These are phyloP conservation scores for Ophiothrix spiculata DNA, from an alignment of 35 echinoderm and acorn worm species.

Conservation along the genomic window DNA sequence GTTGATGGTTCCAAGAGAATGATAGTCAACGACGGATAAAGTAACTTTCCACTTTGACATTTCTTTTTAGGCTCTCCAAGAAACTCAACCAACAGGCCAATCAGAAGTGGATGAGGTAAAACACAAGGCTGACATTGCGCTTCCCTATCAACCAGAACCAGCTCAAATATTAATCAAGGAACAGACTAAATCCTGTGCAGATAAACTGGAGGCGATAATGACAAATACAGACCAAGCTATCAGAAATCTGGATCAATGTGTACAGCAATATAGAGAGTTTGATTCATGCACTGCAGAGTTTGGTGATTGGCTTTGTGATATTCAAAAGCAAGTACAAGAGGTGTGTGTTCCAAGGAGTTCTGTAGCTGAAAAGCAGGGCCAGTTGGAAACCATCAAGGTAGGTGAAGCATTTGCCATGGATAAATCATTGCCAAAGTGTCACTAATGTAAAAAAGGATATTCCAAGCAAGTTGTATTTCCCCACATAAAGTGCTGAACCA, in stretches of 20 bases:
- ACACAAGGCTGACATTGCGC: not conserved
- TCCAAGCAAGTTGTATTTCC: no score
- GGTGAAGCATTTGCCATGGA: no score
- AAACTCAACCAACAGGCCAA: not conserved
- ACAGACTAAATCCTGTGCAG: not conserved
- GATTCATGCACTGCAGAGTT: conserved; percentile 18
- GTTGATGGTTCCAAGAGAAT: no score
- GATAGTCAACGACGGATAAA: no score
- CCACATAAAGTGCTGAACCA: no score
- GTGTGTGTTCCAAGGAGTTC: not conserved
- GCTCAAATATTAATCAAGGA: not conserved
- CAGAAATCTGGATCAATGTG: conserved; percentile 28
- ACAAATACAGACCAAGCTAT: conserved; percentile 3
- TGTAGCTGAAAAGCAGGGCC: conserved; percentile 7
- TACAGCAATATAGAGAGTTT: conserved; percentile 45
- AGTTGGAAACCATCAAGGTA: conserved; percentile 32
- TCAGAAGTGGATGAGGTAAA: not conserved
- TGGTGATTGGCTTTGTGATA: not conserved
- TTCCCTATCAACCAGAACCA: not conserved
- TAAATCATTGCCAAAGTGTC: no score
- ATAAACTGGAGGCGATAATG: not conserved
- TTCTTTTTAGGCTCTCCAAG: not conserved
- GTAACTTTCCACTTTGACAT: no score
- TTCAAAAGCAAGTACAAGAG: not conserved
- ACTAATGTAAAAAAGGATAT: no score